These are phyloP conservation scores for Gastrophysa polygoni DNA, from an alignment of 2,888 invertebrate genomes.

Conservation along the genomic window DNA sequence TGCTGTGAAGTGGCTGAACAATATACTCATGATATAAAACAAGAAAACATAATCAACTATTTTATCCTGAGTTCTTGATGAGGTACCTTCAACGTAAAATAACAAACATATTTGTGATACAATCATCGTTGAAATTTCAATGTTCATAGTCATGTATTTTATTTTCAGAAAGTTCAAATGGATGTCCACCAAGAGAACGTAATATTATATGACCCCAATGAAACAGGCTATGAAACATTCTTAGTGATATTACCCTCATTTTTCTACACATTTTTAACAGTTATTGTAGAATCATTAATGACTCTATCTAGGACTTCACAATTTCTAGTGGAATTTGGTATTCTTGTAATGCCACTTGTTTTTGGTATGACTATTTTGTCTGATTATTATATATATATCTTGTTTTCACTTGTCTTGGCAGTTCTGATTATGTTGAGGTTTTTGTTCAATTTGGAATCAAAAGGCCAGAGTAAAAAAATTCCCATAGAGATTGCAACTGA, in stretches of 20 bases:
- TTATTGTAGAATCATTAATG: conserved; percentile 44
- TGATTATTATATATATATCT: conserved; percentile 48
- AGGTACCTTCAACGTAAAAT: too few species aligned
- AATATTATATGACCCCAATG: conserved; percentile 55
- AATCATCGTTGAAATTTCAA: too few species aligned
- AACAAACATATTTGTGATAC: too few species aligned
- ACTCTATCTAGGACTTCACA: conserved; percentile 20
- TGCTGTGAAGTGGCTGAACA: too few species aligned
- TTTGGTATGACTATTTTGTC: conserved; percentile 63
- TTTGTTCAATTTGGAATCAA: not conserved
- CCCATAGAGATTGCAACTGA: conserved; percentile 20
- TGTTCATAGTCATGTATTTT: too few species aligned
- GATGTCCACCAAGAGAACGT: not conserved
- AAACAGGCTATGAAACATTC: conserved; percentile 61
- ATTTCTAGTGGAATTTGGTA: conserved; percentile 61
- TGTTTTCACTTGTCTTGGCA: conserved; percentile 34
- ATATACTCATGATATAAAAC: too few species aligned
- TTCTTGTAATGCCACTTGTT: conserved; percentile 64
- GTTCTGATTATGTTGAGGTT: not conserved
- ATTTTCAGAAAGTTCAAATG: not conserved
- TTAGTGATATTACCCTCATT: conserved; percentile 51
- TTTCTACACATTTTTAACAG: conserved; percentile 48
- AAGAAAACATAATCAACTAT: too few species aligned
- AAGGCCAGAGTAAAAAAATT: not conserved
- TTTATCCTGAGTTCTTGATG: too few species aligned